Percentiles rank a stretch among this genome's conserved stretches.
Conservation (phyloP, 2,113 vertebrate species). For the Piaya cayana region DNA sequence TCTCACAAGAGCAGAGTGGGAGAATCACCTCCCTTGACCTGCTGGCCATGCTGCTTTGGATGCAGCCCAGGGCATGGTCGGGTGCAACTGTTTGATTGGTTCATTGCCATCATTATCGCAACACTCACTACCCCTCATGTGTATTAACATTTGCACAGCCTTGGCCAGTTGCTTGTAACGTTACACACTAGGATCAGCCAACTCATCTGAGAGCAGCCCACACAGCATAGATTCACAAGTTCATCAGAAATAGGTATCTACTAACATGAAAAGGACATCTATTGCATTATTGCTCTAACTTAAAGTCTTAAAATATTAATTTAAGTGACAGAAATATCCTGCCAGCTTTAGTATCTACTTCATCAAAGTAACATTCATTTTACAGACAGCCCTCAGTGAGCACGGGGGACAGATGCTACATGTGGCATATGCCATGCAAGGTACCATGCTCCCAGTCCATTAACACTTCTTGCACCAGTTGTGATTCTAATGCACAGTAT, state of each 20-base stretch:
- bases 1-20: too few species aligned
- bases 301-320: neutral
- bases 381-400: neutral
- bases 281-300: neutral
- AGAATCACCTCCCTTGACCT: too few species aligned
- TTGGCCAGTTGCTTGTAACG: neutral
- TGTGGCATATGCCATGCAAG: accelerated
- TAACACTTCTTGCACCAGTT: neutral
- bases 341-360: neutral
- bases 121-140: neutral
- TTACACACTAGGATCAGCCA: neutral
- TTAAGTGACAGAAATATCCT: neutral
- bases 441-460: neutral
- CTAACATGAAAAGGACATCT: neutral
- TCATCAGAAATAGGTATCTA: neutral
- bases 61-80: too few species aligned
- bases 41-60: too few species aligned
- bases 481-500: neutral
- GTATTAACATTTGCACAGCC: neutral
- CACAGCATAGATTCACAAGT: neutral
- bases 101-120: neutral
- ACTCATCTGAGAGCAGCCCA: neutral
- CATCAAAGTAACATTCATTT: neutral
- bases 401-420: neutral
- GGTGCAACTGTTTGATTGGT: too few species aligned